Percentiles rank a stretch among this genome's conserved stretches.
Evolutionary conservation across 2,888 invertebrate genomes (phyloP).

Genomic region (Malthinus flaveolus): DNA sequence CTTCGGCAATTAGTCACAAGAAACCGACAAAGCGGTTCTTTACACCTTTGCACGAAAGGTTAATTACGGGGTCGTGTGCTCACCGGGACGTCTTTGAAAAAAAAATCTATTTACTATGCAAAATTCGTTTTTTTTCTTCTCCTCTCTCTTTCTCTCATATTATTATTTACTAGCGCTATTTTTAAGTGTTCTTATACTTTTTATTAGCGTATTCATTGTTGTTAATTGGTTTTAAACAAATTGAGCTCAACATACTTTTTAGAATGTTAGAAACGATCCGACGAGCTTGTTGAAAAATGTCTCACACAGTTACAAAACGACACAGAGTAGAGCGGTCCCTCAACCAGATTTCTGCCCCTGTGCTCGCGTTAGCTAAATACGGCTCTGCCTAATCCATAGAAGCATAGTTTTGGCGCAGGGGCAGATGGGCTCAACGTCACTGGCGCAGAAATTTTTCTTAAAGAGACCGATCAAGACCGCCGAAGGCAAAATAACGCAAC

Average conservation of each 20-base stretch:
- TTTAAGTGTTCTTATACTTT: constrained; percentile 1
- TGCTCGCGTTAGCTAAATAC: no score
- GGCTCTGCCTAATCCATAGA: no score
- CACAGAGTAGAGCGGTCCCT: no score
- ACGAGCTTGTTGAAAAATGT: no score
- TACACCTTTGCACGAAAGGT: constrained; percentile 24
- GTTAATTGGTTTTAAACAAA: constrained; percentile 6
- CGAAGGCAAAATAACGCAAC: no score
- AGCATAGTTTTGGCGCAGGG: no score
- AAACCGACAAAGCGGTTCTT: constrained; percentile 28
- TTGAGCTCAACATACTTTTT: background rate
- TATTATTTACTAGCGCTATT: background rate
- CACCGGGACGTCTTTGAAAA: constrained; percentile 11
- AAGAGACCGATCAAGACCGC: no score
- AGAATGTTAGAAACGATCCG: no score
- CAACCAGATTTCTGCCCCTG: no score
- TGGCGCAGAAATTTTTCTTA: no score
- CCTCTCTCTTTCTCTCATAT: background rate
- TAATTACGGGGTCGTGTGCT: constrained; percentile 25
- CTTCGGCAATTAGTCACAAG: constrained; percentile 24
- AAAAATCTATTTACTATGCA: constrained; percentile 20
- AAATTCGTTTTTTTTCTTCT: constrained; percentile 3
- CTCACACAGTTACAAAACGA: no score
- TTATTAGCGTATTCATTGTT: constrained; percentile 3
- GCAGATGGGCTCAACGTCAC: no score